Percentiles rank a stretch among this genome's conserved stretches.
These are phyloP conservation scores for Dinocampus coccinellae DNA, from an alignment of 2,888 invertebrate genomes.

Conservation along the genomic window DNA sequence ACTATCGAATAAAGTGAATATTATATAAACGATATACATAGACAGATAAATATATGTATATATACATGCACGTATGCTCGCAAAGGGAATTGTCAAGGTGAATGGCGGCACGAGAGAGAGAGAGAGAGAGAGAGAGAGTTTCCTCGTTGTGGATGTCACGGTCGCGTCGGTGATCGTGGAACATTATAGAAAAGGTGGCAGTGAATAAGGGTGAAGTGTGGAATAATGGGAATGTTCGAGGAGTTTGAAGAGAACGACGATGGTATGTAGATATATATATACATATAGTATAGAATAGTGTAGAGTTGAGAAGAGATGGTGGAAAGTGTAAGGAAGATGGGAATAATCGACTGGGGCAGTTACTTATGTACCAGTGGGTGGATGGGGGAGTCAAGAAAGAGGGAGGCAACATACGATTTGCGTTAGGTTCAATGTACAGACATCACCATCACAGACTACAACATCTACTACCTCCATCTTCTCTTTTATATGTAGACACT, in stretches of 20 bases:
- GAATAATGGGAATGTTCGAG: no score
- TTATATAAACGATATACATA: not conserved
- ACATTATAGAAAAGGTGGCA: not conserved
- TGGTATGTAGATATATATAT: no score
- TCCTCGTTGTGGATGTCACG: slow-evolving; percentile 32
- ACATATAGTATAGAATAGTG: not conserved
- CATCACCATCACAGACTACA: slow-evolving; percentile 42
- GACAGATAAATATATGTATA: no score
- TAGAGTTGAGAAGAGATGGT: not conserved
- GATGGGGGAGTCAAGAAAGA: no score
- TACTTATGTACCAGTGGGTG: slow-evolving; percentile 31
- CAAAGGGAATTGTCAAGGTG: not conserved
- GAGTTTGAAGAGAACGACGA: no score
- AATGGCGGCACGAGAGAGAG: not conserved
- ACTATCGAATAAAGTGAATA: not conserved
- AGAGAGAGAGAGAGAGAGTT: no score
- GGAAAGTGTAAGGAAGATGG: not conserved
- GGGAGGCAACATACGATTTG: slow-evolving; percentile 42
- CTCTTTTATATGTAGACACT: slow-evolving; percentile 37
- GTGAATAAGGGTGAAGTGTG: not conserved
- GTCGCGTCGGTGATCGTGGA: slow-evolving; percentile 31
- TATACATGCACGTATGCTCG: no score
- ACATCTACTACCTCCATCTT: slow-evolving; percentile 13
- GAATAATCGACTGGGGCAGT: not conserved
- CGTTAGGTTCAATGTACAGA: slow-evolving; percentile 57